phyloP scores from a whole-genome alignment of 2,113 vertebrate species.

The Cynocephalus volans region DNA sequence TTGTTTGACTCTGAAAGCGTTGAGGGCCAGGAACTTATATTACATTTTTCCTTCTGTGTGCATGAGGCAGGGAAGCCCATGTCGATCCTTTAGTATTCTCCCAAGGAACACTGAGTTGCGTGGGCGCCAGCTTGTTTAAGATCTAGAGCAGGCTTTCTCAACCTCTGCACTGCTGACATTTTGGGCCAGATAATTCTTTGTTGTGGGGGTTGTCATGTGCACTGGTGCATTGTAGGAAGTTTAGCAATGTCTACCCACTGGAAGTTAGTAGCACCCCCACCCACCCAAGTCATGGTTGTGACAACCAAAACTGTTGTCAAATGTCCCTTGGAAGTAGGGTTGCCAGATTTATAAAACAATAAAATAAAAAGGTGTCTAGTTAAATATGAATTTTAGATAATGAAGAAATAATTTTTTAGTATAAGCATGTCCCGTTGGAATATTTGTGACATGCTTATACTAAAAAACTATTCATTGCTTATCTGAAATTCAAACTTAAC shows the following conservation, averaged over 20 bases:
- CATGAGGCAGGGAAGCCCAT: background rate
- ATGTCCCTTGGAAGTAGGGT: background rate
- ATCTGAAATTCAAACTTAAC: slow-evolving; percentile 13
- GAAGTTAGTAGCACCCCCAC: fast-evolving
- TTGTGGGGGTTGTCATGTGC: fast-evolving
- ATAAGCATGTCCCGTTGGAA: background rate
- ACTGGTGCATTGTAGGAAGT: fast-evolving
- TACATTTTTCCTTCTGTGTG: background rate
- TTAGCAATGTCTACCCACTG: background rate
- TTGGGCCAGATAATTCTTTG: too few relatives aligned
- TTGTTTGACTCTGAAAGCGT: background rate
- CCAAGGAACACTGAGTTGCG: fast-evolving
- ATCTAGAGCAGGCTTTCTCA: background rate
- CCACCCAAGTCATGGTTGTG: background rate
- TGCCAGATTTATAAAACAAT: background rate
- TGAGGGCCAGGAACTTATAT: background rate
- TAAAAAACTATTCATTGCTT: background rate
- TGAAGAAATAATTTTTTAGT: background rate
- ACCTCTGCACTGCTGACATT: too few relatives aligned
- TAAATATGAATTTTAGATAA: background rate
- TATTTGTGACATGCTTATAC: background rate
- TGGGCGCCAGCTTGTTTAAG: background rate
- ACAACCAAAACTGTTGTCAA: background rate
- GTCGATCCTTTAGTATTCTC: fast-evolving
- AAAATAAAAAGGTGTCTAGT: background rate